Evolutionary conservation across 2,888 invertebrate species (phyloP).

Genomic region (Acleris cristana): DNA sequence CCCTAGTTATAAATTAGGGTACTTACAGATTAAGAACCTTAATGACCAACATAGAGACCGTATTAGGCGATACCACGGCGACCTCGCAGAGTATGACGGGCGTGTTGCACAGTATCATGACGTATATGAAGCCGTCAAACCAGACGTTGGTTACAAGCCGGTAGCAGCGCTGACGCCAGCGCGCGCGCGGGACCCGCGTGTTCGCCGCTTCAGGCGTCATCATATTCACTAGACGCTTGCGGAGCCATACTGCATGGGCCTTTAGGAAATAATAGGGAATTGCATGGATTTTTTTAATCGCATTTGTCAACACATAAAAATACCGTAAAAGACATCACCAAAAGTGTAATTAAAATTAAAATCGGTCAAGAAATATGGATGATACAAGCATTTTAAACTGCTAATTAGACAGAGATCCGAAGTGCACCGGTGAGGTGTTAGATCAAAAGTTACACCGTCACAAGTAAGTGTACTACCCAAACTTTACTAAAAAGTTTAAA

Average conservation of each 20-base stretch:
- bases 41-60: constrained; percentile 51
- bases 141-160: constrained; percentile 63
- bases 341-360: too few relatives aligned
- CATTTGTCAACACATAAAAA: too few relatives aligned
- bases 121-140: constrained; percentile 75
- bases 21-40: constrained; percentile 73
- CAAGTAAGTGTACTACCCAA: too few relatives aligned
- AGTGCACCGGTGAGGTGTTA: too few relatives aligned
- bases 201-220: constrained; percentile 63
- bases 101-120: constrained; percentile 71
- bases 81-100: constrained; percentile 75
- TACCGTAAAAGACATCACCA: too few relatives aligned
- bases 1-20: background rate
- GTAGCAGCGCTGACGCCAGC: constrained; percentile 67
- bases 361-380: too few relatives aligned
- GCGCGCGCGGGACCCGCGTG: constrained; percentile 61
- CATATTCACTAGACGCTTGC: constrained; percentile 69
- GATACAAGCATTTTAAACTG: too few relatives aligned
- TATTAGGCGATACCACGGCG: constrained; percentile 50
- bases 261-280: constrained; percentile 44
- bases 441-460: too few relatives aligned
- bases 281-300: too few relatives aligned
- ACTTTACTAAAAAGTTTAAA: too few relatives aligned
- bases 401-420: too few relatives aligned
- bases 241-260: constrained; percentile 72